These are phyloP conservation scores for Molorchus minor DNA, from an alignment of 2,888 invertebrate species.

Conservation along the genomic window DNA sequence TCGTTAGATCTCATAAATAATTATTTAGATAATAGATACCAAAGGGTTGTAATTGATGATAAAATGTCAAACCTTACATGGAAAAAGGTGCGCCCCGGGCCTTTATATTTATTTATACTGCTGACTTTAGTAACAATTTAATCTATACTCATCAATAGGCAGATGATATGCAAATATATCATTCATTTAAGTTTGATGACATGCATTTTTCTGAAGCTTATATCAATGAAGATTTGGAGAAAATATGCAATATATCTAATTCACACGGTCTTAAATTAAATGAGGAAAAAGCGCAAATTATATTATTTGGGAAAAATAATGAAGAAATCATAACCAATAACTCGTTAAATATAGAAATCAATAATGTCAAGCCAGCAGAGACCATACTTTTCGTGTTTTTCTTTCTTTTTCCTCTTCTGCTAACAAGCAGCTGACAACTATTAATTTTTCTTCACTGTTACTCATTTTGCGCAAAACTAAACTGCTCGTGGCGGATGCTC, in stretches of 20 bases:
- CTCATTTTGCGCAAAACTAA: no score
- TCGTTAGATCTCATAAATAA: no score
- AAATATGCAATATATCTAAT: not conserved
- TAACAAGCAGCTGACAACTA: no score
- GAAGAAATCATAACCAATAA: not conserved
- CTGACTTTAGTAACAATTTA: not conserved
- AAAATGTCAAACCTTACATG: not conserved
- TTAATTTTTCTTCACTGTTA: no score
- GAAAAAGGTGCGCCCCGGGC: constrained; percentile 5
- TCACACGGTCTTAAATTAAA: no score
- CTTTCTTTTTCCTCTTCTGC: no score
- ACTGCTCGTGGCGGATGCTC: no score
- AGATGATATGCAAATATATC: constrained; percentile 18
- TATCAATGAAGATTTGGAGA: constrained; percentile 1
- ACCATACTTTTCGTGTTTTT: no score
- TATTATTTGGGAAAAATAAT: constrained; percentile 1
- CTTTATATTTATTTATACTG: not conserved
- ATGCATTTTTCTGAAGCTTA: not conserved
- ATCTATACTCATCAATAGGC: constrained; percentile 9
- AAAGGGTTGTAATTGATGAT: not conserved
- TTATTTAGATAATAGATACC: no score
- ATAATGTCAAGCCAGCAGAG: not conserved
- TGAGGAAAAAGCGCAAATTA: not conserved
- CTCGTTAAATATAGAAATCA: not conserved
- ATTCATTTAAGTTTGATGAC: not conserved